Evolutionary conservation across 2,797 vertebrate species (phyloP).

Genomic region (Eutrigla gurnardus): DNA sequence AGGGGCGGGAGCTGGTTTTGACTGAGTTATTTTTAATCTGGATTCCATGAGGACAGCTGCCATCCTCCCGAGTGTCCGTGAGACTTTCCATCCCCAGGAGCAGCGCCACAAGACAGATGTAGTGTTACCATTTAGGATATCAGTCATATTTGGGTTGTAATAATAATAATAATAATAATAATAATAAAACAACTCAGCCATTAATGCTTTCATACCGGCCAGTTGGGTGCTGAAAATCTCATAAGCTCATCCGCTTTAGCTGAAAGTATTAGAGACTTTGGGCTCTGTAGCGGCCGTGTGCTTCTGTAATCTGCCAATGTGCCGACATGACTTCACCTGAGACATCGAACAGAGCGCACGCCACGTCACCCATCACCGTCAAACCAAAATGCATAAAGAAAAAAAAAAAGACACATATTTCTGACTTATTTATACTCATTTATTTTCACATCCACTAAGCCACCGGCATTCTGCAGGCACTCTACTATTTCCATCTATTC

Average conservation of each 20-base stretch:
- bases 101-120: not conserved
- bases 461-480: not conserved
- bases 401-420: not conserved
- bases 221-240: slow-evolving; percentile 65
- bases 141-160: not conserved
- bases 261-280: slow-evolving; percentile 62
- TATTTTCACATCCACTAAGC: not conserved
- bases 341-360: slow-evolving; percentile 9
- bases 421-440: not conserved
- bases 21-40: slow-evolving; percentile 76
- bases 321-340: slow-evolving; percentile 43
- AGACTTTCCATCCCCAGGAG: slow-evolving; percentile 45
- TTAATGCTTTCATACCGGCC: slow-evolving; percentile 40
- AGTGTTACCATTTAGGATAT: not conserved
- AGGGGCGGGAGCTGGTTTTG: slow-evolving; percentile 36
- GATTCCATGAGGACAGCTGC: slow-evolving; percentile 78
- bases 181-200: not conserved
- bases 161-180: not conserved
- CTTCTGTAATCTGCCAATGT: slow-evolving; percentile 45
- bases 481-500: not conserved
- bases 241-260: slow-evolving; percentile 68
- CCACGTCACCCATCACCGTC: not conserved
- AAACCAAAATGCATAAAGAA: not conserved
- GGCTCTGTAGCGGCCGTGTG: slow-evolving; percentile 34
- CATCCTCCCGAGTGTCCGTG: slow-evolving; percentile 47